Conservation (phyloP, 2,888 invertebrate species). For the Synergus laeviventris region DNA sequence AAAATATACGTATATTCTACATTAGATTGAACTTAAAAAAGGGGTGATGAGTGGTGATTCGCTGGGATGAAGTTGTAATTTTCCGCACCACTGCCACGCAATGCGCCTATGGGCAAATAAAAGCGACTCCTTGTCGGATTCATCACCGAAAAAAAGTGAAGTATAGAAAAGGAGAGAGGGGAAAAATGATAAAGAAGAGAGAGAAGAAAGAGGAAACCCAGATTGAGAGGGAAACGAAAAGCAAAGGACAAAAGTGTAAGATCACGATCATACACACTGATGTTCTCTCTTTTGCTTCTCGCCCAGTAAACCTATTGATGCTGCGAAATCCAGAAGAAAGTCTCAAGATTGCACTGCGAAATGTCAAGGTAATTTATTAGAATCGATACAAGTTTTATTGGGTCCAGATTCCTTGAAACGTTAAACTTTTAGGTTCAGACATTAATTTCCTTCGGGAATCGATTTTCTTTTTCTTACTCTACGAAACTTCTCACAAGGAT, state of each 20-base stretch:
- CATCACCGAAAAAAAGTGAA: conserved; percentile 25
- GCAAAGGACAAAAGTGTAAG: conserved; percentile 11
- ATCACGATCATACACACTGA: conserved; percentile 11
- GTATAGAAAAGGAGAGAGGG: neutral
- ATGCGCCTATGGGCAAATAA: conserved; percentile 35
- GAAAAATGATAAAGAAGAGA: neutral
- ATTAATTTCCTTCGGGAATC: neutral
- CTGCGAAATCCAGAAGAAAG: conserved; percentile 9
- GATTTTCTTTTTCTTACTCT: conserved; percentile 19
- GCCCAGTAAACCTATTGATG: conserved; percentile 3
- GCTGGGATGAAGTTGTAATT: conserved; percentile 26
- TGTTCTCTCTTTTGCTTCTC: conserved; percentile 29
- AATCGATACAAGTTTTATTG: conserved; percentile 24
- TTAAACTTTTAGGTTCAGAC: neutral
- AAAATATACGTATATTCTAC: conserved; percentile 5
- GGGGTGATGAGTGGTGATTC: conserved; percentile 11
- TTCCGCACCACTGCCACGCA: conserved; percentile 30
- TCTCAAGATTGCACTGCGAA: conserved; percentile 20
- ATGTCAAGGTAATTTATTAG: conserved; percentile 31
- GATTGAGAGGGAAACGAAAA: neutral
- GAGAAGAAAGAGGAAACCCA: conserved; percentile 20
- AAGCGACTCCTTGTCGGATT: conserved; percentile 33
- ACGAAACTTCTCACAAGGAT: neutral
- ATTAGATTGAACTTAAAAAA: neutral
- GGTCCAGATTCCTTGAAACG: conserved; percentile 2